These are phyloP conservation scores for Orientallactaga bullata DNA, from an alignment of 2,113 vertebrate genomes.

Conservation along the genomic window DNA sequence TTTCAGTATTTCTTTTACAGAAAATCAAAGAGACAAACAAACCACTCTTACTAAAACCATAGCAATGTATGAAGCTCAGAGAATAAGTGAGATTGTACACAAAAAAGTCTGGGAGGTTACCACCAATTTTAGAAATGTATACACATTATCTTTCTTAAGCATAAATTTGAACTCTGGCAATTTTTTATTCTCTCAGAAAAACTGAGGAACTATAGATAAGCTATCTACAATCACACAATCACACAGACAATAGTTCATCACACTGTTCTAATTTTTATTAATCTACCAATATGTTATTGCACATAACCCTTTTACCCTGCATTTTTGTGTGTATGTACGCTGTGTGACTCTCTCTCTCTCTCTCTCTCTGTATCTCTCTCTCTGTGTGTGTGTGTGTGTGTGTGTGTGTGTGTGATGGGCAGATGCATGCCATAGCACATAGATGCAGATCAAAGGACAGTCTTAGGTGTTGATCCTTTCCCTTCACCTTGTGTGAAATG, in stretches of 20 bases:
- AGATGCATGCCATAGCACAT: no score
- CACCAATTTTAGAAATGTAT: background rate
- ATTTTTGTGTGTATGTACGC: no score
- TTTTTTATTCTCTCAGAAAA: background rate
- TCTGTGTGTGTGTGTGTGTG: no score
- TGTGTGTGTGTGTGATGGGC: no score
- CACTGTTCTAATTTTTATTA: background rate
- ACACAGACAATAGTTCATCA: background rate
- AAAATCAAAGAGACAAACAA: constrained; percentile 32
- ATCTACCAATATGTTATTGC: background rate
- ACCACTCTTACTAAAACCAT: background rate
- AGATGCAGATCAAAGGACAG: no score
- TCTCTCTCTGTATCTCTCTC: no score
- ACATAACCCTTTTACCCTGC: background rate
- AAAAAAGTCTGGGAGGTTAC: background rate
- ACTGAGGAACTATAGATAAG: background rate
- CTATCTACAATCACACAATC: background rate
- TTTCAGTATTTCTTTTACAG: background rate
- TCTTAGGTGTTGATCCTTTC: no score
- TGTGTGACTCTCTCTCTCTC: no score
- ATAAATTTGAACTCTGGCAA: background rate
- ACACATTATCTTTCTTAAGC: background rate
- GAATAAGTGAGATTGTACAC: background rate
- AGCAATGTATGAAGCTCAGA: background rate
- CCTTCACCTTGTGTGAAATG: no score